Base-by-base conservation (phyloP, 1,140 invertebrate species). In the Diorhabda carinulata region DNA sequence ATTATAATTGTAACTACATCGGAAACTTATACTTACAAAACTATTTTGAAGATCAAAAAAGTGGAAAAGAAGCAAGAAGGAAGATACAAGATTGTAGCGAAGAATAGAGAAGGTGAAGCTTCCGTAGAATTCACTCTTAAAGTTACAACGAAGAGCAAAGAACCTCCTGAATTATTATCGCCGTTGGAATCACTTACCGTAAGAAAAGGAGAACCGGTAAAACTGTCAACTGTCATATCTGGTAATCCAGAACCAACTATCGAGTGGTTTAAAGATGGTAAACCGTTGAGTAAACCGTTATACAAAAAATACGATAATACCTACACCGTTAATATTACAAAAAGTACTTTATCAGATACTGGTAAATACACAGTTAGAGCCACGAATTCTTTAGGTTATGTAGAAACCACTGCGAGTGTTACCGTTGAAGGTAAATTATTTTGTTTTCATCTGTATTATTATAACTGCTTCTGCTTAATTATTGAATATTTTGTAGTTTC, bases 1-100 rank as follows among this genome's bases (percentile, higher is more conserved):
- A 83, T 92, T n/a, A 86, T 86, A 0, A 86, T 96, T 45, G 86
- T 85, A 2, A 91, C 88, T 1, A 89, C 92, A 79, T 93, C 92
- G 6, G 93, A 96, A 75, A 92, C 95, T 86, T 93, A 96, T 74
- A 95, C 93, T 88, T 96, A 95, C 76, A 90, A 88, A 66, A 93
- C 90, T 72, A 88, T 90, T 9, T 82, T 96, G 5, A 91, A 89
- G 77, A 93, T 96, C 66, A 89, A 87, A 42, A 89, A 92, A 75
- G 88, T 93, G 0, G 85, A 87, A 69, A 92, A 91, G 72, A 82
- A 80, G 56, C 93, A 97, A 82, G 93, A 95, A 82, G 96, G 96
- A 41, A 88, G 84, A 8, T 98, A 97, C 79, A 93, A 94, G 76
- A 90, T 97, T 4, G 82, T 92, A 44, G 94, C 95, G 4, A 91